A percentile compares a stretch with the other conserved stretches of the same genome.
Conservation (phyloP, 2,888 invertebrate genomes). For the Orchestes rusci region DNA sequence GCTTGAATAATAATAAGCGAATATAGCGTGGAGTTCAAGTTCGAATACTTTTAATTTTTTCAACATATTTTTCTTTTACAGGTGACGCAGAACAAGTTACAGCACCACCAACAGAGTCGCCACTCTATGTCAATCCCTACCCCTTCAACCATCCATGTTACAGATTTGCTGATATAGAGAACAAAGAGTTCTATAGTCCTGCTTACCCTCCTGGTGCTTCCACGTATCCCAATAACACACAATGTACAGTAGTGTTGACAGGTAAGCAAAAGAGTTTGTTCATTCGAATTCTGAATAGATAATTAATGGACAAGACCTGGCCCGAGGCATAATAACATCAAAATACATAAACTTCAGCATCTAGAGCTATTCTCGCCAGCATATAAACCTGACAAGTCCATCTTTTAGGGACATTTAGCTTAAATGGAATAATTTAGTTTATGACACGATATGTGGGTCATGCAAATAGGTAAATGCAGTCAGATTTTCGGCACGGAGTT, state of each 20-base stretch:
- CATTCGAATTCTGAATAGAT: neutral
- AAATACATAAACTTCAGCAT: too few relatives aligned
- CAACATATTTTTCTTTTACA: constrained; percentile 10
- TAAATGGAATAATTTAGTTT: too few relatives aligned
- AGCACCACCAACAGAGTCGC: constrained; percentile 31
- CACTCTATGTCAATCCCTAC: constrained; percentile 21
- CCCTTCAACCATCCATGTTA: constrained; percentile 43
- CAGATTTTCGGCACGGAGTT: too few relatives aligned
- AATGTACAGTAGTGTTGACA: constrained; percentile 59
- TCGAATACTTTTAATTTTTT: too few relatives aligned
- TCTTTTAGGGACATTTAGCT: too few relatives aligned
- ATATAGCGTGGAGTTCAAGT: too few relatives aligned
- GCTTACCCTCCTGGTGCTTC: constrained; percentile 49
- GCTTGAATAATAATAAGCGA: too few relatives aligned
- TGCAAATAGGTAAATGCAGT: too few relatives aligned
- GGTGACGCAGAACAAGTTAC: constrained; percentile 32
- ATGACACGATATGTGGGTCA: too few relatives aligned
- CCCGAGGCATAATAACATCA: neutral
- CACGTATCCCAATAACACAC: constrained; percentile 57
- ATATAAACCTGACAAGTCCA: too few relatives aligned
- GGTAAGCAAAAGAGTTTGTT: constrained; percentile 48
- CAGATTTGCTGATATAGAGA: constrained; percentile 54
- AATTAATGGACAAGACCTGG: too few relatives aligned
- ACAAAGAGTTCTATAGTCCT: constrained; percentile 62
- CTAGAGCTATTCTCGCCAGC: too few relatives aligned